Evolutionary conservation across 2,888 invertebrate genomes (phyloP), one percentile per base, ranked within the genome.

Genomic region (Thyatira batis): DNA sequence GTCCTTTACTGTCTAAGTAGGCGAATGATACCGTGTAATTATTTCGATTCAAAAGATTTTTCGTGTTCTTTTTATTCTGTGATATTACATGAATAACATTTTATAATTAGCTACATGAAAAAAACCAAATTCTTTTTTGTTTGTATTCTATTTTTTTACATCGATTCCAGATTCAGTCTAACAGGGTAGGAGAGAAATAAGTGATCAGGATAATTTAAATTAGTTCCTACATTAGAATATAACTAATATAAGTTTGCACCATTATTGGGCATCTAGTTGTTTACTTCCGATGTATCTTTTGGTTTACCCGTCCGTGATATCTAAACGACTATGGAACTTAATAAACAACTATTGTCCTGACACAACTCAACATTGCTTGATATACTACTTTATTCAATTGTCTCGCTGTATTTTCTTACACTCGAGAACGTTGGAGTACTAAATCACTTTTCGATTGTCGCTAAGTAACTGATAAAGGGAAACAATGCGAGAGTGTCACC

Each of bases 391-490:
- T 62, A 58, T 51, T 50, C 33, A 64, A 23, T 48, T 48, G 3
- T 13, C 27, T 8, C 10, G n/a, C 23, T 11, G 13, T 25, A 27
- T 25, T 28, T 48, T 23, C 48, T 27, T 48, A 25, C 25, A 27
- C 17, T 21, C 20, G 11, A 13, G 17, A 0, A 13, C 33, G 8
- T 39, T 39, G 30, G 53, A 39, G 50, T 28, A 49, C 60, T 66
- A 63, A 63, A 66, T 66, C 67, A 66, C 48, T 49, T 51, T 21
- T 48, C 49, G 56, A 64, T 63, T 55, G 54, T 53, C 67, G 63
- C 63, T 68, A 71, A 65, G 52, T 63, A 46, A 46, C 52, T 51
- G 72, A 73, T 71, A 73, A 63, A 53, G 56, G 33, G 55, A 50
- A 63, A 69, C 58, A 68, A 59, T 60, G 61, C 58, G 39, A 39